These are phyloP conservation scores for Drosophila mauritiana DNA, from an alignment of 1,140 invertebrate genomes.

Conservation along the genomic window DNA sequence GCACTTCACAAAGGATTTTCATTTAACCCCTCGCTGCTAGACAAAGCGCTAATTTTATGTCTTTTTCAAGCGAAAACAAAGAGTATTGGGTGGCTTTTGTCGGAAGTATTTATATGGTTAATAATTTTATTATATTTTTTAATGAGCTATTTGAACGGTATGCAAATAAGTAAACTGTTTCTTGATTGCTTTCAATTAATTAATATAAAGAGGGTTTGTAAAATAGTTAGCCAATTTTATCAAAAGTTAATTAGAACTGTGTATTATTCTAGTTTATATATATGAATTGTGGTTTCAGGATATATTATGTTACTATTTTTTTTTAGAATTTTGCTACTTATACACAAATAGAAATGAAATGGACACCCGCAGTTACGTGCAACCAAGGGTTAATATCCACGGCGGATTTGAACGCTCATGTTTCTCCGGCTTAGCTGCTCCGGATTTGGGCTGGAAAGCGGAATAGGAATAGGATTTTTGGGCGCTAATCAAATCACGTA, in stretches of 20 bases:
- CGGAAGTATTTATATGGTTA: background rate
- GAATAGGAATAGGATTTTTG: slow-evolving; percentile 52
- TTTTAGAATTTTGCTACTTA: background rate
- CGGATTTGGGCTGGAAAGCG: slow-evolving; percentile 7
- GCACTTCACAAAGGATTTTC: slow-evolving; percentile 24
- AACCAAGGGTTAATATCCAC: slow-evolving; percentile 23
- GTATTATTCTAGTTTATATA: background rate
- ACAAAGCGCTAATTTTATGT: slow-evolving; percentile 26
- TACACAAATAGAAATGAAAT: background rate
- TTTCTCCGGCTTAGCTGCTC: slow-evolving; percentile 31
- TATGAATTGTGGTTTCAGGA: too few species aligned
- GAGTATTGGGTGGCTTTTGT: background rate
- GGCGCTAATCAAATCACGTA: slow-evolving; percentile 82
- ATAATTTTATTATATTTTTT: background rate
- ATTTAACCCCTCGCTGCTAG: slow-evolving; percentile 22
- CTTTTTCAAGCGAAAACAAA: background rate
- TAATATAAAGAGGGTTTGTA: background rate
- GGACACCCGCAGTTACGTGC: background rate
- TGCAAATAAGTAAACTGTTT: background rate
- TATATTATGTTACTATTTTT: too few species aligned
- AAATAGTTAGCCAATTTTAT: background rate
- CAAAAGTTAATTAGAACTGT: background rate
- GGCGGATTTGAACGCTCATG: slow-evolving; percentile 26
- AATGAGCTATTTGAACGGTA: background rate
- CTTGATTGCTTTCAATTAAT: too few species aligned